phyloP scores from a whole-genome alignment of 2,797 vertebrate genomes.

The Potorous gilbertii region DNA sequence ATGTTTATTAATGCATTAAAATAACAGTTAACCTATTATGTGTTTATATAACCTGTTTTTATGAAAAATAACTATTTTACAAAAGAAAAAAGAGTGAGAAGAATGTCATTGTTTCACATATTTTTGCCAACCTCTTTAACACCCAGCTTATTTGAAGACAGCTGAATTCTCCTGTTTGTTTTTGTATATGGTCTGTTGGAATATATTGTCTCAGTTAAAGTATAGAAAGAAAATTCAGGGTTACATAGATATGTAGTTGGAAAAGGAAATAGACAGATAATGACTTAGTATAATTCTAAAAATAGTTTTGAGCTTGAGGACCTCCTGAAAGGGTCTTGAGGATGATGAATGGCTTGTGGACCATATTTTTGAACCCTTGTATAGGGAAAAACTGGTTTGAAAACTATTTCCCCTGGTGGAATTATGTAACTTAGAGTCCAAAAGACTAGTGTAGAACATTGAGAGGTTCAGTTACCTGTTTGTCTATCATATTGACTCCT shows the following conservation, averaged over 20 bases:
- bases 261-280: background rate
- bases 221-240: background rate
- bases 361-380: background rate
- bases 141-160: background rate
- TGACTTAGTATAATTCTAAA: background rate
- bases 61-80: background rate
- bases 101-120: background rate
- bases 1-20: background rate
- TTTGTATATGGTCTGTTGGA: background rate
- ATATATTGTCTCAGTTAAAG: background rate
- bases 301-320: background rate
- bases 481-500: background rate
- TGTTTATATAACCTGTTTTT: background rate
- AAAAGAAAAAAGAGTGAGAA: background rate
- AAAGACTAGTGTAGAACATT: background rate
- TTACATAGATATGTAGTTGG: background rate
- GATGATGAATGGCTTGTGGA: background rate
- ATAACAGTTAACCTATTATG: background rate
- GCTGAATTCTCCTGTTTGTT: background rate
- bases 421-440: background rate
- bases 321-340: background rate
- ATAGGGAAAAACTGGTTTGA: background rate
- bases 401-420: background rate
- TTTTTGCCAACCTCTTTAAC: background rate
- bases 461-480: background rate